Conservation (phyloP, 2,113 vertebrate species). For the Lophotis ruficrista region DNA sequence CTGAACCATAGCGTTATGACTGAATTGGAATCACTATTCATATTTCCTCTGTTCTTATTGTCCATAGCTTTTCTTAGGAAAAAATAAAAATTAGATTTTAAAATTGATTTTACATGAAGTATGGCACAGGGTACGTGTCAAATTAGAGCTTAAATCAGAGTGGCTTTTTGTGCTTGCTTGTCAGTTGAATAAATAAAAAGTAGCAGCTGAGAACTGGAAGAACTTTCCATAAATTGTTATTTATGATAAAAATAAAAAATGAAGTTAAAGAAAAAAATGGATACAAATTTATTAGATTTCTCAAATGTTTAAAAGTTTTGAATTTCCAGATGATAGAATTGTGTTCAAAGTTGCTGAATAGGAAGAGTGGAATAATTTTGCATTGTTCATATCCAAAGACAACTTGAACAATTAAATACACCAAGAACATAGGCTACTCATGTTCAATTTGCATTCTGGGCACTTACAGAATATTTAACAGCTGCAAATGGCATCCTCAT, state of each 20-base stretch:
- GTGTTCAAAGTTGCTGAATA: not conserved
- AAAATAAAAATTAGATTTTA: not conserved
- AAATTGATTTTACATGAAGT: not conserved
- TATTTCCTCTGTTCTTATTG: not conserved
- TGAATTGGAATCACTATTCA: not conserved
- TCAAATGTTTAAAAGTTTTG: not conserved
- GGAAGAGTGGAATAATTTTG: not conserved
- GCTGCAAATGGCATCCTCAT: not conserved
- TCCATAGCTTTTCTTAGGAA: not conserved
- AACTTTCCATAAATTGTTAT: not conserved
- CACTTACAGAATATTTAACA: not conserved
- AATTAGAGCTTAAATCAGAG: not conserved
- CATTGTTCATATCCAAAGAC: not conserved
- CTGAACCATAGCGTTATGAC: not conserved
- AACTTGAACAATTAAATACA: not conserved
- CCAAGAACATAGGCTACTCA: not conserved
- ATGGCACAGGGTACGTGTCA: not conserved
- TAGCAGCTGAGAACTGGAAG: accelerated
- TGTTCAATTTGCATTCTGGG: not conserved
- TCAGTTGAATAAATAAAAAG: not conserved
- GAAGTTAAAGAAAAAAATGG: not conserved
- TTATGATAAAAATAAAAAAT: not conserved
- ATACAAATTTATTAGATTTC: not conserved
- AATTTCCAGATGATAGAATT: not conserved
- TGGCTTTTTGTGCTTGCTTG: not conserved